Percentiles rank a stretch among this genome's conserved stretches.
These are phyloP conservation scores for Drosophila dives DNA, from an alignment of 2,888 invertebrate species.

Conservation along the genomic window DNA sequence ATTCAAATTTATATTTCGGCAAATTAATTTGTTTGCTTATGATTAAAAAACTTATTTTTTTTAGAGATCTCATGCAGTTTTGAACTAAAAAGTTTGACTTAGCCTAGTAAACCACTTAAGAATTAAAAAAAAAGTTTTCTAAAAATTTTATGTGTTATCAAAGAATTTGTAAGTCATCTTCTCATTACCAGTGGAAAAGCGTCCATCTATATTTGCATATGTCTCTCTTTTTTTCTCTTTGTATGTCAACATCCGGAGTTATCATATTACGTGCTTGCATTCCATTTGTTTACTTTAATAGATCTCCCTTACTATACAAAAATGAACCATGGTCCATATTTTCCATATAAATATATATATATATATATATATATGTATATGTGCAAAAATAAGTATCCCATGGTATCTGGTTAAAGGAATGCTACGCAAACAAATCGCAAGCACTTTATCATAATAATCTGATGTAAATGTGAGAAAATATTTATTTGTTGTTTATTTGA, in stretches of 20 bases:
- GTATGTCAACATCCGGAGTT: conserved; percentile 45
- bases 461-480: neutral
- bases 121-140: neutral
- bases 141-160: neutral
- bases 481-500: neutral
- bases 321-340: conserved; percentile 39
- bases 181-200: neutral
- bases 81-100: neutral
- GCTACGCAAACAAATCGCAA: conserved; percentile 41
- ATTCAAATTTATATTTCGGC: neutral
- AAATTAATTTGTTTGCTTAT: neutral
- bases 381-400: conserved; percentile 14
- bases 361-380: neutral
- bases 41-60: neutral
- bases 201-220: too few species aligned
- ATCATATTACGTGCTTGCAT: conserved; percentile 35
- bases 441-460: conserved; percentile 7
- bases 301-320: conserved; percentile 1
- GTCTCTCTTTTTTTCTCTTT: neutral
- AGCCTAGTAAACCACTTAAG: neutral
- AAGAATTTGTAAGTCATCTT: neutral
- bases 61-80: neutral
- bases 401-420: conserved; percentile 42
- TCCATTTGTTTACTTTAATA: conserved; percentile 39
- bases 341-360: conserved; percentile 3